phyloP scores from a whole-genome alignment of 2,113 vertebrate species.

The Megaptera novaeangliae region DNA sequence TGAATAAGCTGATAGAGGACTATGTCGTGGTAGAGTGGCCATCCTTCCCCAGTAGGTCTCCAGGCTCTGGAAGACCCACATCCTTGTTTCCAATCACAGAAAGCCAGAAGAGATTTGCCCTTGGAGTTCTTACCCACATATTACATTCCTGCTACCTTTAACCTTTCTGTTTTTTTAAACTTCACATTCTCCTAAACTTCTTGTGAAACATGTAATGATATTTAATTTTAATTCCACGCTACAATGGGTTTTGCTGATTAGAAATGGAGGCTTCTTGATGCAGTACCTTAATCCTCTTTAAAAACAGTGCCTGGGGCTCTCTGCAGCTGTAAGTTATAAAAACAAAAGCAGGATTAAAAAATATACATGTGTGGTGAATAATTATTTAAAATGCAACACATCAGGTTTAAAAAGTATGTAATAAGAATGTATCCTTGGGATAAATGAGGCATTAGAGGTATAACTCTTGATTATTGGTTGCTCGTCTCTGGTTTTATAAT shows the following conservation, averaged over 20 bases:
- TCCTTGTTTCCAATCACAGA: background rate
- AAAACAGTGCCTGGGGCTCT: constrained; percentile 33
- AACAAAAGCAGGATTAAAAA: constrained; percentile 55
- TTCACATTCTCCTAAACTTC: constrained; percentile 45
- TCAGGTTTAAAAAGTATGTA: constrained; percentile 38
- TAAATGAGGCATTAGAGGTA: background rate
- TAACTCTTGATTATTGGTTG: background rate
- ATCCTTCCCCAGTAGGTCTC: background rate
- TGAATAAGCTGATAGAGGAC: background rate
- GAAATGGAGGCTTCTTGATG: constrained; percentile 56
- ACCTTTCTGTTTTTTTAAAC: constrained; percentile 39
- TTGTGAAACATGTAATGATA: constrained; percentile 63
- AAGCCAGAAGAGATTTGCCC: background rate
- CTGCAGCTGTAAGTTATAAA: constrained; percentile 42
- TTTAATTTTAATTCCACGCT: constrained; percentile 67
- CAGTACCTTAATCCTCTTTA: constrained; percentile 57
- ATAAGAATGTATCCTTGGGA: background rate
- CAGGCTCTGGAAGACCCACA: background rate
- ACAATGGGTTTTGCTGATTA: constrained; percentile 66
- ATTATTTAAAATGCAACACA: constrained; percentile 36
- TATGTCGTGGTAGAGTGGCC: fast-evolving
- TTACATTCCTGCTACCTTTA: constrained; percentile 19
- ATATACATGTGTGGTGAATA: background rate
- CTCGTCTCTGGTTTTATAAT: background rate
- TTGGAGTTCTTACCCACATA: background rate